Evolutionary conservation across 2,113 vertebrate species (phyloP), one percentile per base, ranked within the genome.

Genomic region (Platanista minor): DNA sequence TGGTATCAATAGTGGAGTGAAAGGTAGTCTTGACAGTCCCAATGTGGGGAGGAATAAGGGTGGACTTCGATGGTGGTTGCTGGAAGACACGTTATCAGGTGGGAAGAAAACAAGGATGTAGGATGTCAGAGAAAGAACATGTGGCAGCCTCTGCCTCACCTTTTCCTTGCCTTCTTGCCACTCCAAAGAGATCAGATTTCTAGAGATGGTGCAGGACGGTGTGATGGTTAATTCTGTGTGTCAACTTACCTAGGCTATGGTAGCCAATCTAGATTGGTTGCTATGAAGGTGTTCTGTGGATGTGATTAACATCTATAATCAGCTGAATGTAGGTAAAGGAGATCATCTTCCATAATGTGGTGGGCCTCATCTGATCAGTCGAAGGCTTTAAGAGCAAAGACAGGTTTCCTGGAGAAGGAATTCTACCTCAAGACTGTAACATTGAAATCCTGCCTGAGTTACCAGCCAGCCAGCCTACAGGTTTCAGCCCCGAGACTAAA

Each of bases 141-240:
- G 14, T 2, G 1, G 43, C 27, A 13, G 54, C 33, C 71, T 81
- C 88, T 18, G 7, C 62, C 36, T 36, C 20, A 1, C 27, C 1
- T 5, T 31, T 77, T 43, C n/a, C 36, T 33, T n/a, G 39, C 52
- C 31, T 43, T 25, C 36, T 18, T n/a, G 20, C 39, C 10, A 17
- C 21, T 41, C n/a, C 49, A 59, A 57, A 41, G 72, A 82, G 39
- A 81, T 39, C 17, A 36, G 29, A 66, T 18, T 20, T 54, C 9
- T 31, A 2, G 9, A 39, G 36, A 39, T 5, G 25, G 39, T 1
- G 5, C 4, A 15, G 71, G 90, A 75, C 0, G 2, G 20, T 33
- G 20, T 3, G 36, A 11, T 1, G 13, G n/a, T 7, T 11, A 13
- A 29, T 23, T 12, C 21, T 62, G 3, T 0, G 20, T 77, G 29